A percentile compares a stretch with the other conserved stretches of the same genome.
Evolutionary conservation across 2,113 vertebrate genomes (phyloP).

Genomic region (Python bivittatus): DNA sequence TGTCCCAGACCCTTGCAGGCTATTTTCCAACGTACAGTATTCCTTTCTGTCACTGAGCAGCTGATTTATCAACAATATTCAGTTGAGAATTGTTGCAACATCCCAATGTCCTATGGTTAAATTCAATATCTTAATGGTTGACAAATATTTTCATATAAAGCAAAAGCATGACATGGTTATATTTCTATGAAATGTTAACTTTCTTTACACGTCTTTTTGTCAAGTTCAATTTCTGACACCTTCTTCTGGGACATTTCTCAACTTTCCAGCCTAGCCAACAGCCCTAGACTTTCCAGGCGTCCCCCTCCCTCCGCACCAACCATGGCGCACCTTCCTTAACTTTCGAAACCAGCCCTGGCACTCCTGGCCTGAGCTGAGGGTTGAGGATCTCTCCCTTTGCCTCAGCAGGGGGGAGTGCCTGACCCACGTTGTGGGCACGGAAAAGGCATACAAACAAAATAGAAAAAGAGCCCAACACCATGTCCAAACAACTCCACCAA

Average conservation of each 20-base stretch:
- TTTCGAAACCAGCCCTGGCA: not conserved
- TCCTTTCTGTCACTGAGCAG: not conserved
- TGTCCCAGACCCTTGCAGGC: not conserved
- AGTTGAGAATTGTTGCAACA: not conserved
- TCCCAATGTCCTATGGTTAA: not conserved
- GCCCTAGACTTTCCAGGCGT: not conserved
- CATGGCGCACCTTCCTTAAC: not conserved
- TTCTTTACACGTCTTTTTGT: not conserved
- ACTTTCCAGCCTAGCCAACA: not conserved
- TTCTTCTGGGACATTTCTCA: not conserved
- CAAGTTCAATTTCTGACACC: not conserved
- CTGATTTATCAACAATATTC: not conserved
- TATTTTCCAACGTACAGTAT: not conserved
- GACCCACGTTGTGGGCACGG: not conserved
- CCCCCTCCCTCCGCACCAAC: not conserved
- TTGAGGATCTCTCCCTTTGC: not conserved
- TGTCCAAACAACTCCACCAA: not conserved
- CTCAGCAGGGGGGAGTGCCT: not conserved
- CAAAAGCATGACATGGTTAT: not conserved
- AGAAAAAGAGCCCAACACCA: not conserved
- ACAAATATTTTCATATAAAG: not conserved
- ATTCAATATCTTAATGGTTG: not conserved
- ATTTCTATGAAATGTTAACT: not conserved
- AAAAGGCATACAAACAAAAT: not conserved
- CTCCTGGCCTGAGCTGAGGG: not conserved